Evolutionary conservation across 1,140 invertebrate species (phyloP).

Genomic region (Magallana angulata): DNA sequence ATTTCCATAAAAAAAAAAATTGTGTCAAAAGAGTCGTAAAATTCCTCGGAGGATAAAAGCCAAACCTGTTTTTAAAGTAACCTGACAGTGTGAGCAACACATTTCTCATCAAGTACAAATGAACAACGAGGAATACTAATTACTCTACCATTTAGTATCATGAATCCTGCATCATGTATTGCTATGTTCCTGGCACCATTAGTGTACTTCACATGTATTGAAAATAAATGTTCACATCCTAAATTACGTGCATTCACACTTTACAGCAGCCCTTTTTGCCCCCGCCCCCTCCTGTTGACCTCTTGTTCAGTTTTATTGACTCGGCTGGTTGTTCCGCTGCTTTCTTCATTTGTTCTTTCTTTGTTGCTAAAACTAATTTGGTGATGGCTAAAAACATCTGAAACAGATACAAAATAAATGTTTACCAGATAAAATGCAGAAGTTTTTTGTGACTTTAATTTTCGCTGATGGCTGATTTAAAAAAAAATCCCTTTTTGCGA

Average conservation of each 20-base stretch:
- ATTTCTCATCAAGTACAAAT: background rate
- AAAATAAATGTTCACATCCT: constrained; percentile 13
- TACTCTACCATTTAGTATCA: constrained; percentile 5
- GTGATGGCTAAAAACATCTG: constrained; percentile 89
- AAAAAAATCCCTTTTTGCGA: no score
- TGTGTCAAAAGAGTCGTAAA: background rate
- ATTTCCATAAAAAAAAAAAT: constrained; percentile 23
- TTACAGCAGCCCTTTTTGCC: constrained; percentile 47
- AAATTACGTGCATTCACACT: constrained; percentile 59
- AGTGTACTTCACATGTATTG: background rate
- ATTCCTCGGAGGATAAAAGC: background rate
- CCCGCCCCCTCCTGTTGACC: constrained; percentile 42
- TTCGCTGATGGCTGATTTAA: no score
- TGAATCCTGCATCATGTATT: background rate
- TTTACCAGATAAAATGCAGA: background rate
- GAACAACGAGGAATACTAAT: constrained; percentile 22
- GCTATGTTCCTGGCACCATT: constrained; percentile 22
- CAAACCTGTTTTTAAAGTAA: background rate
- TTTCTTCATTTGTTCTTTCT: constrained; percentile 82
- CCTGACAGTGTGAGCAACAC: background rate
- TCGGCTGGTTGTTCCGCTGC: constrained; percentile 77
- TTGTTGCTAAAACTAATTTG: constrained; percentile 85
- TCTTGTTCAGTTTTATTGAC: constrained; percentile 67
- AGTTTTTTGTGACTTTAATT: constrained; percentile 5
- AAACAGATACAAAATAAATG: constrained; percentile 66